Evolutionary conservation across 1,140 invertebrate genomes (phyloP), one percentile per base, ranked within the genome.

Genomic region (Homalodisca vitripennis): DNA sequence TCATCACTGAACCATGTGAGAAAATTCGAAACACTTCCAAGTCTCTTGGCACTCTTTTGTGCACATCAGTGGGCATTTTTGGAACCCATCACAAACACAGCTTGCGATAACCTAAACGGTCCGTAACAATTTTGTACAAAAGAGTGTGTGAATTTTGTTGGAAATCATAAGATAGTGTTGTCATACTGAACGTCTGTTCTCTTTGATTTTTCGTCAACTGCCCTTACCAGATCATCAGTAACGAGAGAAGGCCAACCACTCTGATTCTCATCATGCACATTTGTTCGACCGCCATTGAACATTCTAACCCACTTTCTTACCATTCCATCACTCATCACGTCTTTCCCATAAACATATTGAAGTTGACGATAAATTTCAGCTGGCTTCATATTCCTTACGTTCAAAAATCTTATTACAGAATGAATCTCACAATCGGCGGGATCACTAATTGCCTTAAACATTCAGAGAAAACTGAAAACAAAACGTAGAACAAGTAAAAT

Each of bases 1-100:
- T 63, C 60, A 22, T 63, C 60, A 30, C 32, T 34, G 60, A 26
- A 63, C 10, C 3, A 20, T 6, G 12, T 53, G 48, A 53, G 48
- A 14, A 53, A 53, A 53, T 3, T 53, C 48, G 6, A 53, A 12
- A 20, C 48, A 41, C 34, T 41, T 6, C 34, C 34, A 41, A 41
- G 34, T 41, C 6, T 6, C 34, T 41, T n/a, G n/a, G n/a, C n/a
- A n/a, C n/a, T 41, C 34, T 41, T 41, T 41, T 41, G 34, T 41
- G 34, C 17, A 10, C 6, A 41, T 41, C 34, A 6, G 34, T 41
- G 17, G 17, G 17, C 34, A 41, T 41, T 41, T 41, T 17, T 41
- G 34, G 34, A 17, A 41, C n/a, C n/a, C n/a, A n/a, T n/a, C n/a
- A n/a, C n/a, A n/a, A n/a, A n/a, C 34, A 41, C 34, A 41, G 6